phyloP scores from a whole-genome alignment of 2,888 invertebrate species.

The Priocnemis perturbator region DNA sequence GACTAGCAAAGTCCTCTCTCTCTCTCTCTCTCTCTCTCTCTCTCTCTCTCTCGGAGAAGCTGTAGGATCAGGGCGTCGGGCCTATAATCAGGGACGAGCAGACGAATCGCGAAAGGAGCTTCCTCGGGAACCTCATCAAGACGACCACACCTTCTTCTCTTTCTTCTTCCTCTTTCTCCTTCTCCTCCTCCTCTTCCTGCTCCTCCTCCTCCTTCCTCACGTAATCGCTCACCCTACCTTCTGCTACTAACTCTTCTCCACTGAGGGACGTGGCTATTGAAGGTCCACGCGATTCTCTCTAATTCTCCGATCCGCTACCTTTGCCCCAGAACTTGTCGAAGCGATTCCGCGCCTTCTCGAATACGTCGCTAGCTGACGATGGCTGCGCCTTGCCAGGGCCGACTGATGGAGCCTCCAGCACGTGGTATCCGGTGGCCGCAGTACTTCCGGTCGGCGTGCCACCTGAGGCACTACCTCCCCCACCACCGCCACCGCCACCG shows the following conservation, averaged over 20 bases:
- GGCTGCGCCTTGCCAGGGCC: slow-evolving; percentile 72
- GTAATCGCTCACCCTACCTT: slow-evolving; percentile 6
- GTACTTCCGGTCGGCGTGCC: slow-evolving; percentile 21
- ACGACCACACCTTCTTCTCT: background rate
- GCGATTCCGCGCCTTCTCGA: slow-evolving; percentile 88
- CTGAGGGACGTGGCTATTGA: slow-evolving; percentile 33
- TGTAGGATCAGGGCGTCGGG: slow-evolving; percentile 1
- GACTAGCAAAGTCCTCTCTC: no score
- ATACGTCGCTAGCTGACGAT: slow-evolving; percentile 83
- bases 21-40: no score
- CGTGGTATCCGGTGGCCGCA: slow-evolving; percentile 67
- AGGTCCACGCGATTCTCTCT: slow-evolving; percentile 37
- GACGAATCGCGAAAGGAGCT: slow-evolving; percentile 16
- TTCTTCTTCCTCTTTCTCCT: background rate
- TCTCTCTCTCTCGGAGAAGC: no score
- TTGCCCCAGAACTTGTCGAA: slow-evolving; percentile 92
- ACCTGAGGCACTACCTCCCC: slow-evolving; percentile 44
- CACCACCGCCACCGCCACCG: slow-evolving; percentile 40
- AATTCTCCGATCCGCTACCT: slow-evolving; percentile 66
- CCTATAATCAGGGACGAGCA: slow-evolving; percentile 6
- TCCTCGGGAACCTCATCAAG: slow-evolving; percentile 9
- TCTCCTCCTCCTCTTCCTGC: slow-evolving; percentile 8
- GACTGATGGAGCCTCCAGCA: slow-evolving; percentile 71
- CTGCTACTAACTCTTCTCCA: slow-evolving; percentile 16
- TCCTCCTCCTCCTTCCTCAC: slow-evolving; percentile 4